Evolutionary conservation across 2,113 vertebrate genomes (phyloP), one percentile per base, ranked within the genome.

Genomic region (Malaclemys terrapin): DNA sequence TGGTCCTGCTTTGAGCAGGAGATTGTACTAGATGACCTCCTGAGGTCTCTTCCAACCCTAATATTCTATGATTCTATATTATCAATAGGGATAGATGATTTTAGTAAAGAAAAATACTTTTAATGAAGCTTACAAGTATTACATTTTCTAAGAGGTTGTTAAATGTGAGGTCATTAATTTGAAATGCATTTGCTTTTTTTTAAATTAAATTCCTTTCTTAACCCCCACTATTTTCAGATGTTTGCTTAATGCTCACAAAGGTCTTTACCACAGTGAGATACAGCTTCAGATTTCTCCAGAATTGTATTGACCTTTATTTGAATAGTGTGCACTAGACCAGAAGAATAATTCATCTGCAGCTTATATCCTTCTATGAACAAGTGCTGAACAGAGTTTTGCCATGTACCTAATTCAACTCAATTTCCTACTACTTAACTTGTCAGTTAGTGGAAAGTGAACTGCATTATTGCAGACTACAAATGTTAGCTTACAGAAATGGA

Each of bases 321-420:
- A 57, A 29, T 53, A 54, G 25, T 45, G 35, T 69, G 19, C 24
- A n/a, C 7, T 84, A 25, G 79, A 87, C 12, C 72, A 59, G 53
- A 81, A 90, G 83, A 92, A 69, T 2, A 10, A 72, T 85, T 81
- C 1, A 17, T 87, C 80, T 35, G 14, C 88, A 13, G 89, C 27
- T 87, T 65, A 25, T 25, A 4, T 93, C 20, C 56, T 27, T 94
- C 52, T 89, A 24, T 5, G 88, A 62, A 1, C 82, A 95, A 86
- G n/a, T 88, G 62, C 29, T 96, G 62, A 84, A 92, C 53, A 14
- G 13, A 65, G 80, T 89, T 53, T 91, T 91, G 54, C 20, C 5
- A 11, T 84, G 93, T 86, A 88, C 45, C 29, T 92, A 89, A 94
- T 76, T 79, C 80, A 90, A 57, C 31, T 92, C 29, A 91, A 17